Evolutionary conservation across 2,888 invertebrate genomes (phyloP).

Genomic region (Troides aeacus): DNA sequence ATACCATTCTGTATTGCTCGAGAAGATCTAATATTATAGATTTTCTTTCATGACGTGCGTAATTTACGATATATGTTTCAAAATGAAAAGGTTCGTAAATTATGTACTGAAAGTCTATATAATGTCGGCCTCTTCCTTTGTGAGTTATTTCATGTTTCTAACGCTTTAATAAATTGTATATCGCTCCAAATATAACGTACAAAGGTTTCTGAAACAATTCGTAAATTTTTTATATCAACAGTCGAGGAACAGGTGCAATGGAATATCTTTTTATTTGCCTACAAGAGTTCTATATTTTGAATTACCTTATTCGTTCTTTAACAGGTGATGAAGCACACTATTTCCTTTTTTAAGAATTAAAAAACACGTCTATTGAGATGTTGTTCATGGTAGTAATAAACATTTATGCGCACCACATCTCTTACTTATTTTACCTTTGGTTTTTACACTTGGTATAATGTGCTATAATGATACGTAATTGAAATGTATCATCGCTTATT

Average conservation of each 20-base stretch:
- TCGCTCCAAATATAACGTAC: slow-evolving; percentile 36
- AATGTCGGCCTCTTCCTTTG: slow-evolving; percentile 55
- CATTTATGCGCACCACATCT: neutral
- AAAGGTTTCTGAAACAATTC: slow-evolving; percentile 49
- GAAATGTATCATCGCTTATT: neutral
- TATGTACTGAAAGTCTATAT: slow-evolving; percentile 46
- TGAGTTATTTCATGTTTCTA: slow-evolving; percentile 68
- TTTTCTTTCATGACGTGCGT: neutral
- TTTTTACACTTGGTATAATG: neutral
- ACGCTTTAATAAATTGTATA: slow-evolving; percentile 64
- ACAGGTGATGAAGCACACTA: neutral
- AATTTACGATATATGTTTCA: slow-evolving; percentile 25
- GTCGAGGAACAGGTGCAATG: slow-evolving; percentile 39
- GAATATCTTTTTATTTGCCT: slow-evolving; percentile 21
- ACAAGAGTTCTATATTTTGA: neutral
- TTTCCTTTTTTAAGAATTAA: neutral
- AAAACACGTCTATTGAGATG: neutral
- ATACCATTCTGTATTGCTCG: no score
- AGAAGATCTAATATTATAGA: no score
- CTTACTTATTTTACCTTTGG: neutral
- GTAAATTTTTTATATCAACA: slow-evolving; percentile 64
- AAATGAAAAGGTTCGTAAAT: slow-evolving; percentile 47
- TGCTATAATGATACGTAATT: neutral
- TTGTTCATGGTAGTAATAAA: neutral
- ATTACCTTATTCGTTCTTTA: neutral